Evolutionary conservation across 2,888 invertebrate genomes (phyloP), one percentile per base, ranked within the genome.

Genomic region (Baccha elongata): DNA sequence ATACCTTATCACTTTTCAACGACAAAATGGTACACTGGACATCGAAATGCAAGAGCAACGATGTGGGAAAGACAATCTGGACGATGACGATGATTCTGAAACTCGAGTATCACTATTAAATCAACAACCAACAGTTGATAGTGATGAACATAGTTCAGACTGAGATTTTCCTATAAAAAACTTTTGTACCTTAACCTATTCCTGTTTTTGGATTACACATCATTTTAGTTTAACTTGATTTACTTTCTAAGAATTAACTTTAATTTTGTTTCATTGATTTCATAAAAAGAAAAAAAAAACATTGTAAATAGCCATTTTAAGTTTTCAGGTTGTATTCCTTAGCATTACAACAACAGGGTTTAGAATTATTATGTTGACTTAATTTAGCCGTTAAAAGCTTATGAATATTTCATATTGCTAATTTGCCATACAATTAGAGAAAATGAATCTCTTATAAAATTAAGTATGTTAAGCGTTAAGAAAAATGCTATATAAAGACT

Each of bases 11-110:
- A 88, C 89, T 0, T 89, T 88, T 65, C 90, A 89, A 80, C 86
- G 88, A 3, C 90, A 89, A 48, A 87, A 87, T 29, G 89, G 89
- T 19, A 89, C 89, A 2, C 80, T 90, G 21, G 89, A 89, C 64
- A 90, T 90, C 42, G 90, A 90, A 85, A 88, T 90, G 88, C 90
- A 89, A 71, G 90, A 90, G 53, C 88, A 89, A 50, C 88, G 86
- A 0, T 85, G 88, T 65, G 90, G 89, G 32, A 89, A 90, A 84
- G 89, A 89, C 48, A 81, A 87, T 50, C 73, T 87, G 2, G 87
- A 89, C 3, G 87, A 89, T 8, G 88, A 89, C 62, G 90, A 89
- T 40, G 89, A 89, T 78, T 88, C 86, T 3, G 88, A 88, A 48
- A 86, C 86, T 3, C 75, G 85, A 67, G 86, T 88, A 44, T 88